Evolutionary conservation across 2,113 vertebrate genomes (phyloP), one percentile per base, ranked within the genome.

Genomic region (Channa argus): DNA sequence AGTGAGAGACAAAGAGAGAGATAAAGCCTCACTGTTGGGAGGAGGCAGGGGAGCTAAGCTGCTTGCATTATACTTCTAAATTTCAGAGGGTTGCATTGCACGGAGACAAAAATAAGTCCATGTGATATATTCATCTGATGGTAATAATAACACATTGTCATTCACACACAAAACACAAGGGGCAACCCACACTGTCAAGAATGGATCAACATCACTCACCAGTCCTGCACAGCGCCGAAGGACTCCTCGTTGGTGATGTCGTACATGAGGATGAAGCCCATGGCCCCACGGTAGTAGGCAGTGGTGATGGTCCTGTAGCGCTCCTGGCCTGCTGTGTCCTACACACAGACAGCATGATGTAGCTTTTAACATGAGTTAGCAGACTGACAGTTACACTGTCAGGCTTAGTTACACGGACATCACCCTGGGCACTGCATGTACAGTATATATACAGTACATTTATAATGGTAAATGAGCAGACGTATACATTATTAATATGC

Each of bases 251-350:
- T 93, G 77, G 92, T 93, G 85, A 93, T 93, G 82, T 93, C 92
- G 9, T 93, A 93, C 92, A 93, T 93, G n/a, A 93, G 91, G 77
- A 93, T 93, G 80, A 93, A 93, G 79, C 92, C 92, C 91, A 93
- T 93, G 70, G 92, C 92, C 2, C 92, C 92, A 0, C 92, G 90
- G 85, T 93, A 93, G 83, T 93, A 93, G 7, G 92, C 92, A 3
- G 92, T 93, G 56, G 92, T 93, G 84, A 93, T 93, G 83, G 92
- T 93, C 85, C 92, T 89, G 87, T 92, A 93, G 39, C 90, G 90
- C 84, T 92, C 92, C 86, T 93, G 92, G 71, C 92, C 91, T 1
- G 92, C 91, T 53, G 91, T 93, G 85, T 93, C 92, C 91, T 92
- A 74, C 46, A 80, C 60, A 87, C 65, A 88, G 8, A 80, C 39